Percentiles rank a stretch among this genome's conserved stretches.
Evolutionary conservation across 2,797 vertebrate genomes (phyloP).

Genomic region (Schizopygopsis malacanthus): DNA sequence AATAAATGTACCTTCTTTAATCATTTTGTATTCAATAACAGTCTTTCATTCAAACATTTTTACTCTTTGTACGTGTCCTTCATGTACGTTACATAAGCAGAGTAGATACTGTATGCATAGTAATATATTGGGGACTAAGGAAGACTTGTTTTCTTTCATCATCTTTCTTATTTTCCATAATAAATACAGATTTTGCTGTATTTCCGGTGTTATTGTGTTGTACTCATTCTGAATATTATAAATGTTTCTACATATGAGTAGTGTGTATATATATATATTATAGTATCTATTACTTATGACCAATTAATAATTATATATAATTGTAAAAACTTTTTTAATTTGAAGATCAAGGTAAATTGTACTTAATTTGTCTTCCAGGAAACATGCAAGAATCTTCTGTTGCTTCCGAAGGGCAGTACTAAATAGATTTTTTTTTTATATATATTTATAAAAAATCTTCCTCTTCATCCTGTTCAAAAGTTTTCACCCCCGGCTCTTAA

Average conservation of each 20-base stretch:
- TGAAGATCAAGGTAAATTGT: no score
- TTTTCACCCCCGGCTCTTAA: no score
- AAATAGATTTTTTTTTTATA: no score
- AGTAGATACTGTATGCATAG: constrained; percentile 73
- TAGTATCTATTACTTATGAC: neutral
- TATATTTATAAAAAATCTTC: no score
- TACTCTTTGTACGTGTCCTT: constrained; percentile 53
- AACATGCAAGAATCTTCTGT: no score
- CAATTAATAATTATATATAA: no score
- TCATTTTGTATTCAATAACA: constrained; percentile 49
- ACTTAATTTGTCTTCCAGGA: no score
- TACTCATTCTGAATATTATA: neutral
- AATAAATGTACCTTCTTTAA: constrained; percentile 64
- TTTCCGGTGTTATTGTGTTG: neutral
- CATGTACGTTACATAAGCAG: constrained; percentile 73
- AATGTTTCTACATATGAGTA: neutral
- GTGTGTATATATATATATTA: neutral
- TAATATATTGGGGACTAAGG: constrained; percentile 76
- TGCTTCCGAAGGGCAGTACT: no score
- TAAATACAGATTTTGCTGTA: constrained; percentile 55
- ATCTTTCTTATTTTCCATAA: constrained; percentile 56
- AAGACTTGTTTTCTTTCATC: constrained; percentile 57
- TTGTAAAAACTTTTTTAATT: no score
- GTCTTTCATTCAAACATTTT: constrained; percentile 41
- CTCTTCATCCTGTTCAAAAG: no score